Percentiles rank a stretch among this genome's conserved stretches.
Conservation (phyloP, 2,113 vertebrate genomes). For the Cygnus atratus region DNA sequence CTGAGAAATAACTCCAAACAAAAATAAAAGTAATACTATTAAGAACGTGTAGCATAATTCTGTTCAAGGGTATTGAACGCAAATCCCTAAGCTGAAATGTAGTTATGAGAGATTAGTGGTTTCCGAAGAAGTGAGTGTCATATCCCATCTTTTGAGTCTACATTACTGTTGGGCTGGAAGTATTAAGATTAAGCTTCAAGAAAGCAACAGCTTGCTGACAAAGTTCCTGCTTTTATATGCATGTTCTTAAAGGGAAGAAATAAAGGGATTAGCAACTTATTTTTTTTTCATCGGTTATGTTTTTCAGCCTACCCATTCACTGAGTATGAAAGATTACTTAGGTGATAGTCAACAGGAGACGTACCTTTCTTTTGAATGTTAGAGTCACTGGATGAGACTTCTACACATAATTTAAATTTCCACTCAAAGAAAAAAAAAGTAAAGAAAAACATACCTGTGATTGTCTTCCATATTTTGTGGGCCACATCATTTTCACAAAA, state of each 20-base stretch:
- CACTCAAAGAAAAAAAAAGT: neutral
- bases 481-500: neutral
- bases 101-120: neutral
- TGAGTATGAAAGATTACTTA: neutral
- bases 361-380: neutral
- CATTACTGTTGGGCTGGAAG: neutral
- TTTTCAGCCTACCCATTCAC: neutral
- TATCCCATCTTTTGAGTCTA: neutral
- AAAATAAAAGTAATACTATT: neutral
- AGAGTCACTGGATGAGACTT: neutral
- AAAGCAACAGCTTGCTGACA: neutral
- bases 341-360: neutral
- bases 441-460: neutral
- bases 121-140: neutral
- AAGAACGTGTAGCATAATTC: neutral
- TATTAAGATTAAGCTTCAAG: neutral
- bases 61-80: neutral
- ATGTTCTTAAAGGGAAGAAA: neutral
- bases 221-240: neutral
- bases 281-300: neutral
- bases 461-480: neutral
- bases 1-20: neutral
- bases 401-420: neutral
- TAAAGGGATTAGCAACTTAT: neutral
- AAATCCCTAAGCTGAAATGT: neutral